A percentile compares a stretch with the other conserved stretches of the same genome.
Evolutionary conservation across 2,797 vertebrate genomes (phyloP).

Genomic region (Vultur gryphus): DNA sequence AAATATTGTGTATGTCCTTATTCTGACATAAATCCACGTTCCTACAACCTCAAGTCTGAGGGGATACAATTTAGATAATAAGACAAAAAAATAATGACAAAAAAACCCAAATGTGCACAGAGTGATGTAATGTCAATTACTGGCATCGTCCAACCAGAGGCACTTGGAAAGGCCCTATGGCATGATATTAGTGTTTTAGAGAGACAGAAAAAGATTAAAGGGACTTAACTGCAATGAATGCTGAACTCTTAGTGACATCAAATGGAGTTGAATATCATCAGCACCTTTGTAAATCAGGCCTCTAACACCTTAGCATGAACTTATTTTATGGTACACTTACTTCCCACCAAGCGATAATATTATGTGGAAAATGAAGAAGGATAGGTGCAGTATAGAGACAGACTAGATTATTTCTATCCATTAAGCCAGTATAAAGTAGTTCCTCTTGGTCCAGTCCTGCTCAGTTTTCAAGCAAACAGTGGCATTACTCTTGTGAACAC

Average conservation of each 20-base stretch:
- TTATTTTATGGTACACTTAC: background rate
- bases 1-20: background rate
- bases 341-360: background rate
- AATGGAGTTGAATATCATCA: fast-evolving
- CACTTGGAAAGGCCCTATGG: background rate
- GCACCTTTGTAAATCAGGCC: background rate
- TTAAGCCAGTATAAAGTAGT: background rate
- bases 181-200: background rate
- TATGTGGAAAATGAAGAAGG: background rate
- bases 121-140: background rate
- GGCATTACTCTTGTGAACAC: fast-evolving
- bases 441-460: background rate
- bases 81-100: background rate
- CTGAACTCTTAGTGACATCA: background rate
- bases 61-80: background rate
- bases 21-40: background rate
- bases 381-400: background rate
- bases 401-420: fast-evolving
- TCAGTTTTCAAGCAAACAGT: background rate
- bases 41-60: background rate
- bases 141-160: background rate
- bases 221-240: fast-evolving
- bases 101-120: background rate
- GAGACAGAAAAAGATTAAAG: background rate
- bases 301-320: background rate